phyloP scores from a whole-genome alignment of 2,888 invertebrate genomes.

The Liopterus haemorrhoidalis region DNA sequence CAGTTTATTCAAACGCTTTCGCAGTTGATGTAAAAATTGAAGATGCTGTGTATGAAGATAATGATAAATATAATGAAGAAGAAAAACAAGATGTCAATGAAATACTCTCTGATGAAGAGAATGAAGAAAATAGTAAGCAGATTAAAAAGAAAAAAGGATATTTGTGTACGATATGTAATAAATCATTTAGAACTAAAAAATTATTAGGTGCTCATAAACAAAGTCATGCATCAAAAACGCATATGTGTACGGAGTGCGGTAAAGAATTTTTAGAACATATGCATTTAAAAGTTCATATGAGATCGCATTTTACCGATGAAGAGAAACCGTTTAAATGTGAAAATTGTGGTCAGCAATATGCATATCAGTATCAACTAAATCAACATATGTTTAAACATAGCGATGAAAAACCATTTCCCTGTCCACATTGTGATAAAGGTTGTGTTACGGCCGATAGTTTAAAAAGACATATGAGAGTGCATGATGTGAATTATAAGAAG shows the following conservation, averaged over 20 bases:
- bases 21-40: not conserved
- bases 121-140: not conserved
- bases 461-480: slow-evolving; percentile 40
- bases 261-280: slow-evolving; percentile 26
- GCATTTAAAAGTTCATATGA: slow-evolving; percentile 28
- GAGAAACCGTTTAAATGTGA: slow-evolving; percentile 29
- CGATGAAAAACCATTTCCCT: slow-evolving; percentile 40
- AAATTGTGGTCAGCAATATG: slow-evolving; percentile 37
- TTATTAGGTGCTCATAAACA: slow-evolving; percentile 20
- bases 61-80: slow-evolving; percentile 3
- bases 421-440: slow-evolving; percentile 40
- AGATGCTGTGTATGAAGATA: not conserved
- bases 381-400: slow-evolving; percentile 40
- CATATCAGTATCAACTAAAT: slow-evolving; percentile 37
- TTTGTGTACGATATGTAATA: slow-evolving; percentile 23
- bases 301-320: slow-evolving; percentile 26
- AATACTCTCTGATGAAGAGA: not conserved
- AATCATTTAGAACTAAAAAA: slow-evolving; percentile 22
- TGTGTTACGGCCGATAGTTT: slow-evolving; percentile 42
- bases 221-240: slow-evolving; percentile 16
- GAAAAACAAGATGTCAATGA: not conserved
- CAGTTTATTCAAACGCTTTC: not conserved
- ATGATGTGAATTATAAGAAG: slow-evolving; percentile 38
- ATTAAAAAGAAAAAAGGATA: slow-evolving; percentile 7
- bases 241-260: slow-evolving; percentile 31